Base-by-base conservation (phyloP, 1,140 invertebrate species). In the Drosophila jambulina region DNA sequence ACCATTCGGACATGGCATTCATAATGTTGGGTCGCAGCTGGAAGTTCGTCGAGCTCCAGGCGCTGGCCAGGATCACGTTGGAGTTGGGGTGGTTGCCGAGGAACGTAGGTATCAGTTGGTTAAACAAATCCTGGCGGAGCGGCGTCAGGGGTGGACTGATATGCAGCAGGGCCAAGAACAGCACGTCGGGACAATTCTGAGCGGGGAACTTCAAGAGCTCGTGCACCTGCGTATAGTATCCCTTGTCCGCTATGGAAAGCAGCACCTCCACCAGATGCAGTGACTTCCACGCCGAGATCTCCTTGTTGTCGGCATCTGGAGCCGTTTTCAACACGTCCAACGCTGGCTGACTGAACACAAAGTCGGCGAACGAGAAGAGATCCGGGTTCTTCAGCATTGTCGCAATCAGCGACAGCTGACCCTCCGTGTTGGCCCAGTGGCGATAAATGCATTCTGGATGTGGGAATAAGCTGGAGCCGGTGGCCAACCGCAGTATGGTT, bases 1-100 rank as follows among this genome's bases (percentile, higher is more conserved):
- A 99, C 98, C 98, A 99, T 61, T 99, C 98, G 4, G 97, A 97
- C 98, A 99, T 99, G 0, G 98, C 95, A 81, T 98, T 97, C 96
- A 99, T 99, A 36, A 99, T 97, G 46, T 98, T 96, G 6, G 96
- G 95, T 65, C 97, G 96, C 40, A 97, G 95, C 58, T 95, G 95
- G 9, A 95, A 94, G 78, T 95, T 95, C 85, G 96, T 95, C 0
- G 95, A 94, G 91, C 97, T 97, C 99, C 99, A 99, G 1, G 98
- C 98, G 92, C 98, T 96, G 93, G 99, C 98, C 25, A 99, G 94
- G 59, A 99, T 97, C 17, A 97, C 97, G 69, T 95, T 97, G 54
- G 97, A 97, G 93, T 99, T 99, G 2, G 97, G 97, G 94, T 99
- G 98, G 94, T 98, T 99, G 15, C 96, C 96, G 17, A 99, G 94